phyloP scores from a whole-genome alignment of 2,797 vertebrate genomes.

The Bradypodion pumilum region DNA sequence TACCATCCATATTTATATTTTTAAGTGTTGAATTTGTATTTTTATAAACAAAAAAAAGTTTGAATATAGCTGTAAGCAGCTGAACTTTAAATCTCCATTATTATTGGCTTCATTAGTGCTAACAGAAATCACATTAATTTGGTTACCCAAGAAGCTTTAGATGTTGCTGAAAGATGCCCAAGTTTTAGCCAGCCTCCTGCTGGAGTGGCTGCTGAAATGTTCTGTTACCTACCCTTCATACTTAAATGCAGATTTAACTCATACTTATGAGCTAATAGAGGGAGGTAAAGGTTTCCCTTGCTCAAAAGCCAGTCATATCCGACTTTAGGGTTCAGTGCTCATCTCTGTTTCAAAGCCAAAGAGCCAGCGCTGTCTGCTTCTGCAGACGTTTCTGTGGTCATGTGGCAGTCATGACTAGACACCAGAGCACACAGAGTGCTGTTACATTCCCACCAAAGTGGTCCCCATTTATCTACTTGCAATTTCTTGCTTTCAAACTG shows the following conservation, averaged over 20 bases:
- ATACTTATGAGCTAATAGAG: neutral
- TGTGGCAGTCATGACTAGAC: no score
- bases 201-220: neutral
- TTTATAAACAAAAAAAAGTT: neutral
- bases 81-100: neutral
- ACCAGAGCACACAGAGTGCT: no score
- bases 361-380: no score
- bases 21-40: neutral
- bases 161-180: neutral
- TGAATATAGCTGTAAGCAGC: neutral
- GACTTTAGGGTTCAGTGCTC: no score
- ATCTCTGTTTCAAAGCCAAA: no score
- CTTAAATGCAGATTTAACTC: neutral
- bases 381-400: no score
- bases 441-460: no score
- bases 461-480: no score
- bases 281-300: no score
- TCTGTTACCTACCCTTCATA: neutral
- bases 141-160: neutral
- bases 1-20: neutral
- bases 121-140: neutral
- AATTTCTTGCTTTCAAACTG: no score
- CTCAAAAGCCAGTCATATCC: no score
- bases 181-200: neutral
- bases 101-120: neutral